These are phyloP conservation scores for Hystrix cristata DNA, from an alignment of 2,113 vertebrate genomes.

Conservation along the genomic window DNA sequence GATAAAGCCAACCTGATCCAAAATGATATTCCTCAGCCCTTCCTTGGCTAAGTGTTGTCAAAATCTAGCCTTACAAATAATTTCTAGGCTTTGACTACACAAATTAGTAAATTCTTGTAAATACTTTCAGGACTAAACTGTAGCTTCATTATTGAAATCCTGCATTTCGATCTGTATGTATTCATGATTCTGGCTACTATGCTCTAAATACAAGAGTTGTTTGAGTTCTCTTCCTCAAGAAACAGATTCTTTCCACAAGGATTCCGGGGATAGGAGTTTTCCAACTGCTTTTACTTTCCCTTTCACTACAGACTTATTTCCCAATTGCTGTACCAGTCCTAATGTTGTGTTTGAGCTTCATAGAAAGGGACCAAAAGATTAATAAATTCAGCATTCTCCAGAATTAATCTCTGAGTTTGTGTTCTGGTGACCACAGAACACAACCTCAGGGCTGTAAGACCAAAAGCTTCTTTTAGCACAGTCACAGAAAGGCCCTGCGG, in stretches of 20 bases:
- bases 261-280: not conserved
- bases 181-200: not conserved
- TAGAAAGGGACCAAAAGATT: not conserved
- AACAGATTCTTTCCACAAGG: not conserved
- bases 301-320: not conserved
- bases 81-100: constrained; percentile 6
- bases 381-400: not conserved
- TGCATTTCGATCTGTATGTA: not conserved
- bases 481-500: not conserved
- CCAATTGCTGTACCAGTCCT: not conserved
- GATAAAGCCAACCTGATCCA: not conserved
- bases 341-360: not conserved
- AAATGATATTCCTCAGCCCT: not conserved
- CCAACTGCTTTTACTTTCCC: not conserved
- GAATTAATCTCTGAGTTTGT: constrained; percentile 19
- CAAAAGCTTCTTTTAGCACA: not conserved
- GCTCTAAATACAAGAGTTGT: not conserved
- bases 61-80: constrained; percentile 51
- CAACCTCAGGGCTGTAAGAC: not conserved
- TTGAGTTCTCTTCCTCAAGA: not conserved
- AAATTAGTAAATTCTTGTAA: constrained; percentile 35
- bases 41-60: not conserved
- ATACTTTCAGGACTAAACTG: not conserved
- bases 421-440: not conserved
- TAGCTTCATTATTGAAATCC: constrained; percentile 1